Conservation (phyloP, 2,888 invertebrate species). For the Bursaphelenchus okinawaensis region DNA sequence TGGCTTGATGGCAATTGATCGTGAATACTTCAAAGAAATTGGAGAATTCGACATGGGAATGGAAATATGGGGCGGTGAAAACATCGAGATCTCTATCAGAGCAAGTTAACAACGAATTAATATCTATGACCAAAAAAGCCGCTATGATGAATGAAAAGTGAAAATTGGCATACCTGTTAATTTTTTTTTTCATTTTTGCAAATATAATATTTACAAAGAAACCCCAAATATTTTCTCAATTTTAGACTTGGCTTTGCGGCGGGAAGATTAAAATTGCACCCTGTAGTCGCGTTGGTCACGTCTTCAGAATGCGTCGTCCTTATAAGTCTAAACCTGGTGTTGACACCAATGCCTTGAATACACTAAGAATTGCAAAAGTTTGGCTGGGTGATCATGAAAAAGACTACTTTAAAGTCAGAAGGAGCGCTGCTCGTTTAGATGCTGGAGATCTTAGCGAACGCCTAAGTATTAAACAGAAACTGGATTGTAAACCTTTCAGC, state of each 20-base stretch:
- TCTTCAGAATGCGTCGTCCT: slow-evolving; percentile 94
- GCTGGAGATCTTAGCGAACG: slow-evolving; percentile 79
- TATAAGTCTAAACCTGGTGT: slow-evolving; percentile 79
- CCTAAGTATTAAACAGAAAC: slow-evolving; percentile 67
- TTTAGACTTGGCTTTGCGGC: slow-evolving; percentile 95
- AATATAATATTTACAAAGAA: too few species aligned
- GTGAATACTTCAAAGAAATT: slow-evolving; percentile 91
- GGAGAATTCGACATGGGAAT: slow-evolving; percentile 98
- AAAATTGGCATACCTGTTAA: background rate
- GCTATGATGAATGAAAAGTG: background rate
- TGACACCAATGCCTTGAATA: slow-evolving; percentile 80
- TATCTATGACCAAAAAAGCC: too few species aligned
- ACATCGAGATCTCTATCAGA: slow-evolving; percentile 88
- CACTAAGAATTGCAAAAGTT: slow-evolving; percentile 94
- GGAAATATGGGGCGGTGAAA: slow-evolving; percentile 99
- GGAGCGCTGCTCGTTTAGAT: slow-evolving; percentile 61
- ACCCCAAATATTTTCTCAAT: too few species aligned
- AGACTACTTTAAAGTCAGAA: slow-evolving; percentile 30
- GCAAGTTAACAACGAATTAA: slow-evolving; percentile 63
- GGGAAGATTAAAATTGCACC: slow-evolving; percentile 89
- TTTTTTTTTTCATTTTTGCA: background rate
- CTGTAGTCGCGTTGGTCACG: slow-evolving; percentile 91
- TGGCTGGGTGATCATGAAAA: slow-evolving; percentile 85
- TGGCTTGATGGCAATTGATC: slow-evolving; percentile 82
- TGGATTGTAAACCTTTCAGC: slow-evolving; percentile 75